Evolutionary conservation across 2,888 invertebrate genomes (phyloP).

Genomic region (Phyllotreta striolata): DNA sequence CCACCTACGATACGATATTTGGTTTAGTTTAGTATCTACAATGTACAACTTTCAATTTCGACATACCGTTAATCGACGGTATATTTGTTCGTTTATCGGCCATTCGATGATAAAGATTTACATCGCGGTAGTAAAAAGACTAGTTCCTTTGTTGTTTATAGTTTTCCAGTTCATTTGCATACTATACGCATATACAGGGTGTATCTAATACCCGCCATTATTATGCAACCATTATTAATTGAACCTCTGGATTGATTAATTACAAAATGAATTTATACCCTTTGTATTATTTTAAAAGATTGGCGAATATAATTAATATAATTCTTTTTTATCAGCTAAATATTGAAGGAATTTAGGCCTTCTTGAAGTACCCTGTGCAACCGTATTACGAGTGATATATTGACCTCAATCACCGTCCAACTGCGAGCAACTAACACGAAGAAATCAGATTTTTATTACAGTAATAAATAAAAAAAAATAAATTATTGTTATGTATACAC

Average conservation of each 20-base stretch:
- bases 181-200: background rate
- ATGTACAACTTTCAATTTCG: slow-evolving; percentile 8
- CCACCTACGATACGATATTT: no score
- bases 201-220: no score
- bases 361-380: no score
- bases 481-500: no score
- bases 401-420: slow-evolving; percentile 1
- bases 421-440: slow-evolving; percentile 1
- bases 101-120: slow-evolving; percentile 15
- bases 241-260: no score
- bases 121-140: slow-evolving; percentile 24
- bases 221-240: no score
- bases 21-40: no score
- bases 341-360: no score
- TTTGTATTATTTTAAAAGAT: no score
- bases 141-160: slow-evolving; percentile 27
- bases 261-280: no score
- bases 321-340: no score
- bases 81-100: slow-evolving; percentile 6
- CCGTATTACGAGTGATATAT: slow-evolving; percentile 14
- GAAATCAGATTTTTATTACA: slow-evolving; percentile 8
- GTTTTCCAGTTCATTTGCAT: slow-evolving; percentile 24
- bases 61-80: slow-evolving; percentile 7
- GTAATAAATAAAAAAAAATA: background rate
- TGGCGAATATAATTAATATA: no score